Conservation (phyloP, 2,797 vertebrate genomes). For the Pseudochaenichthys georgianus region DNA sequence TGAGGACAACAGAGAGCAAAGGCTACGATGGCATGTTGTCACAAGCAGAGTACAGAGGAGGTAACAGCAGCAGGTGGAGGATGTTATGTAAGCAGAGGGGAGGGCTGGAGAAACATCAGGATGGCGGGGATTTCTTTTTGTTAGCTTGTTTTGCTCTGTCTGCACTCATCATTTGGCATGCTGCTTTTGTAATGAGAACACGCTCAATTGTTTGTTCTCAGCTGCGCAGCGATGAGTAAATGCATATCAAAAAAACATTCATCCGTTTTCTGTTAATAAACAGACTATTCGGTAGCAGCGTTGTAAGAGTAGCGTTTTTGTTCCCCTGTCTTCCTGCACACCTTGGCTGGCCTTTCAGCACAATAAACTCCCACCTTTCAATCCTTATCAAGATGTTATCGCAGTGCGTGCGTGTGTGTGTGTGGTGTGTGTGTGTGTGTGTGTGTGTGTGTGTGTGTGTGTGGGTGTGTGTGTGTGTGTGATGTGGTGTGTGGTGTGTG, state of each 20-base stretch:
- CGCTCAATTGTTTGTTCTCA: constrained; percentile 25
- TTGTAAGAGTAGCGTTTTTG: constrained; percentile 15
- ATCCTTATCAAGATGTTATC: constrained; percentile 60
- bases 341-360: constrained; percentile 55
- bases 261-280: constrained; percentile 26
- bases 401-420: background rate
- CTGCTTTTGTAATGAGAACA: constrained; percentile 33
- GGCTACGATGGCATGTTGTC: constrained; percentile 36
- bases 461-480: background rate
- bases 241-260: constrained; percentile 17
- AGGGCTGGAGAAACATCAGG: constrained; percentile 43
- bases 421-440: background rate
- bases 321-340: constrained; percentile 37
- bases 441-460: background rate
- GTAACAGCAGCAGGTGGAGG: constrained; percentile 61
- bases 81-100: constrained; percentile 61
- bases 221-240: constrained; percentile 15
- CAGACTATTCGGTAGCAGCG: background rate
- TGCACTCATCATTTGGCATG: constrained; percentile 14
- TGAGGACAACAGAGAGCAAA: constrained; percentile 16
- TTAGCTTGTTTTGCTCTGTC: constrained; percentile 34
- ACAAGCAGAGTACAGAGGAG: constrained; percentile 38
- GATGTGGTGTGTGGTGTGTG: constrained; percentile 10
- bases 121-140: constrained; percentile 40
- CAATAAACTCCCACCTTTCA: constrained; percentile 61